Conservation (phyloP, 2,888 invertebrate genomes). For the Caenorhabditis sulstoni region DNA sequence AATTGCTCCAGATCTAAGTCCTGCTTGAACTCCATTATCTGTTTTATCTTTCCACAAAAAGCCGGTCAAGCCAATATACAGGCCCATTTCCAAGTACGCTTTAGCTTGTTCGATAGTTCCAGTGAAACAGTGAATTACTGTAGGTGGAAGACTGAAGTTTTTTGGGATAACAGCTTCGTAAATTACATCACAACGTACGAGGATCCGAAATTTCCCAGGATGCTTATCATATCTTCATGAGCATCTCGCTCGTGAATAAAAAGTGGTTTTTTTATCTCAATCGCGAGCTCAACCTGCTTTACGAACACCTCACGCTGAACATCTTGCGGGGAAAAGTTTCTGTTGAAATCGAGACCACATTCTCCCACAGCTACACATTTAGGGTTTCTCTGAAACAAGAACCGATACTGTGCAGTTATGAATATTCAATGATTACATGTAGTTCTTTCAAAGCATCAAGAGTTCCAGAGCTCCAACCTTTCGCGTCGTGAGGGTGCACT, state of each 20-base stretch:
- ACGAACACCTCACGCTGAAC: slow-evolving; percentile 91
- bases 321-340: slow-evolving; percentile 93
- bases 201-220: slow-evolving; percentile 82
- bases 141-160: slow-evolving; percentile 88
- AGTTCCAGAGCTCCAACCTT: slow-evolving; percentile 70
- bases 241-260: slow-evolving; percentile 94
- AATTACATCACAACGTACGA: slow-evolving; percentile 14
- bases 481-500: slow-evolving; percentile 79
- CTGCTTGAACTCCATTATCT: slow-evolving; percentile 90
- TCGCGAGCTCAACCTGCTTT: slow-evolving; percentile 88
- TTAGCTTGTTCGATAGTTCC: slow-evolving; percentile 90
- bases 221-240: slow-evolving; percentile 89
- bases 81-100: slow-evolving; percentile 89
- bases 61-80: slow-evolving; percentile 90
- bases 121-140: slow-evolving; percentile 93
- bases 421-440: background rate
- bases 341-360: slow-evolving; percentile 94
- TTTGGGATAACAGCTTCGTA: too few species aligned
- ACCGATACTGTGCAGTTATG: background rate
- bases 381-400: slow-evolving; percentile 83
- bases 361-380: slow-evolving; percentile 95
- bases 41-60: slow-evolving; percentile 94
- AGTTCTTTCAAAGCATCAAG: slow-evolving; percentile 36
- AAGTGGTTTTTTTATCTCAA: slow-evolving; percentile 90
- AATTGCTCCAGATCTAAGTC: slow-evolving; percentile 88